Conservation (phyloP, 2,797 vertebrate genomes). For the Pangasius sanitwongsei region DNA sequence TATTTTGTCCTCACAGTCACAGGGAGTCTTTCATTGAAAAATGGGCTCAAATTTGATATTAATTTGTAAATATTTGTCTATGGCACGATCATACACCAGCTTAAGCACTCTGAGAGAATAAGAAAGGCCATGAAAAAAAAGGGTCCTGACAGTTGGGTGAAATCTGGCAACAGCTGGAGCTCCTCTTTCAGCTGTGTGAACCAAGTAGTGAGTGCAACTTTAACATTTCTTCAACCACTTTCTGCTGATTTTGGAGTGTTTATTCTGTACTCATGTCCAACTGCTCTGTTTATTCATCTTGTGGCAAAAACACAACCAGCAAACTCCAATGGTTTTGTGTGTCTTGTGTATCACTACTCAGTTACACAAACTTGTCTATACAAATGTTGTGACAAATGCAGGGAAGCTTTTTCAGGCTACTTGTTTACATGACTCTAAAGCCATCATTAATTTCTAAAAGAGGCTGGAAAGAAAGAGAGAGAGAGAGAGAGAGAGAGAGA, state of each 20-base stretch:
- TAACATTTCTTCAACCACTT: neutral
- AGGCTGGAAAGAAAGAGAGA: neutral
- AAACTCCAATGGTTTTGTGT: neutral
- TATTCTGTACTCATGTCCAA: neutral
- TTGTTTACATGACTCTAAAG: neutral
- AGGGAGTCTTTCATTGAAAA: too few relatives aligned
- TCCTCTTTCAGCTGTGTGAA: neutral
- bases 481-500: too few relatives aligned
- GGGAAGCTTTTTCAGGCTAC: neutral
- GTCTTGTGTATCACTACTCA: neutral
- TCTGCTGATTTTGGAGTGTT: neutral
- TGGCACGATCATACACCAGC: neutral
- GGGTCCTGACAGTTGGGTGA: neutral
- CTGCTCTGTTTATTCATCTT: neutral
- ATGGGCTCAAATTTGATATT: neutral
- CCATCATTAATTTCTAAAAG: neutral
- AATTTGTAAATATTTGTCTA: neutral
- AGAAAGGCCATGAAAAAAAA: neutral
- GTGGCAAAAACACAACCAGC: neutral
- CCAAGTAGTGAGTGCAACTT: neutral
- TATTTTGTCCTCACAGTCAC: neutral
- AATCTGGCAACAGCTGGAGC: conserved; percentile 40
- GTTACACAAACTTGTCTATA: neutral
- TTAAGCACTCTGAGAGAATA: neutral
- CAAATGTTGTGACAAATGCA: neutral